A percentile compares a stretch with the other conserved stretches of the same genome.
Conservation (phyloP, 2,888 invertebrate species). For the Metalampra italica region DNA sequence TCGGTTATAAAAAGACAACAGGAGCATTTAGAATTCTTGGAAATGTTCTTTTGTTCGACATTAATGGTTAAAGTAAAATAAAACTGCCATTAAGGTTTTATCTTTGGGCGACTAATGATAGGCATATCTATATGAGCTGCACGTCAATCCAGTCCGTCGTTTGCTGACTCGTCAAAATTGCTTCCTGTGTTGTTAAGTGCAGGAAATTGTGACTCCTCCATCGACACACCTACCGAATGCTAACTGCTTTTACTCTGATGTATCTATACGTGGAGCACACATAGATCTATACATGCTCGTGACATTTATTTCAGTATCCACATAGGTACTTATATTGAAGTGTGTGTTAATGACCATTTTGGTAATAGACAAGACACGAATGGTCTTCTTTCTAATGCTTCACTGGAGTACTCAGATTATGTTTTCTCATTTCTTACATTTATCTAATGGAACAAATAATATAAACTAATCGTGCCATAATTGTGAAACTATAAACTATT, state of each 20-base stretch:
- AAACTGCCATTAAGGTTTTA: constrained; percentile 26
- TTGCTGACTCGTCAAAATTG: constrained; percentile 77
- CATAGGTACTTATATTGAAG: too few species aligned
- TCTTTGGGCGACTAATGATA: constrained; percentile 51
- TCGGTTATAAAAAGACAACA: not conserved
- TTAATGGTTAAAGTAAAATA: constrained; percentile 6
- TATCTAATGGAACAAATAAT: too few species aligned
- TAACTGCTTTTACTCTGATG: constrained; percentile 43
- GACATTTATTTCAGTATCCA: not conserved
- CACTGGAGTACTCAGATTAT: too few species aligned
- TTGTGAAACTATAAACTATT: too few species aligned
- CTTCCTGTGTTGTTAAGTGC: constrained; percentile 77
- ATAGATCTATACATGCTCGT: not conserved
- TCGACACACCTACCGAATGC: constrained; percentile 65
- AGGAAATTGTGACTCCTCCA: constrained; percentile 76
- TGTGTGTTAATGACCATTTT: too few species aligned
- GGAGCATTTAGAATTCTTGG: not conserved
- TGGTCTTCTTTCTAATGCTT: too few species aligned
- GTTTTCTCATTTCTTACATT: too few species aligned
- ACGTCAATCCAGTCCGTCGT: constrained; percentile 66
- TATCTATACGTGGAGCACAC: constrained; percentile 12
- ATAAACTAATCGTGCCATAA: too few species aligned
- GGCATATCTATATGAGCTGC: constrained; percentile 39
- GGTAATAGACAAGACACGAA: too few species aligned
- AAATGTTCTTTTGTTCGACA: constrained; percentile 1